These are phyloP conservation scores for Hypanus sabinus DNA, from an alignment of 2,113 vertebrate genomes.

Conservation along the genomic window DNA sequence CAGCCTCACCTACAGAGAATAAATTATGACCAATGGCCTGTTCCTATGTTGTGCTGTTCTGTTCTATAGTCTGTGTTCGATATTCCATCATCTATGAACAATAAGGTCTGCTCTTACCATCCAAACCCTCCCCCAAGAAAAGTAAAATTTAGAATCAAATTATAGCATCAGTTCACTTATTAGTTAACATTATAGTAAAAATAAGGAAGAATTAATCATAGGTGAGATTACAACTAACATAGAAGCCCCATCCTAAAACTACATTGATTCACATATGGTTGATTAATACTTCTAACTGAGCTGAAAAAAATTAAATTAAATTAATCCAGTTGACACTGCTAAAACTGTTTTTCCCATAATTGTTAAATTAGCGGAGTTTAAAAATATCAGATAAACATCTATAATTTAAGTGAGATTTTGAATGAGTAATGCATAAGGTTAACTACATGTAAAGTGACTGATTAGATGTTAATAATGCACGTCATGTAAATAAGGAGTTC, in stretches of 20 bases:
- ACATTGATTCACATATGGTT: background rate
- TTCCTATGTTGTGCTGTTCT: too few relatives aligned
- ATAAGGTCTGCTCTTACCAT: background rate
- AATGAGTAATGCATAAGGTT: constrained; percentile 8
- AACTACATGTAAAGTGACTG: background rate
- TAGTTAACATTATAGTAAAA: background rate
- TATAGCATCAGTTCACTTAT: background rate
- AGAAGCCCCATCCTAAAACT: background rate
- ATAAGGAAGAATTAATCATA: background rate
- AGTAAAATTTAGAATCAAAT: background rate
- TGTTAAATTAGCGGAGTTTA: constrained; percentile 6
- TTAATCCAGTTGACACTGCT: background rate
- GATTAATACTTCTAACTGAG: background rate
- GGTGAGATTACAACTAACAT: background rate
- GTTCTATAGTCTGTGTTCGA: too few relatives aligned
- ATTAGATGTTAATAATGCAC: constrained; percentile 18
- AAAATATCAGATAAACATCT: background rate
- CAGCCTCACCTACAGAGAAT: too few relatives aligned
- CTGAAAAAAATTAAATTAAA: constrained; percentile 6
- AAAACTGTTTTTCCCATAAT: background rate
- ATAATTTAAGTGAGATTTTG: constrained; percentile 26
- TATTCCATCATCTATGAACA: background rate
- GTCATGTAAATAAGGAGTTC: constrained; percentile 17
- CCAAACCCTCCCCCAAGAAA: background rate
- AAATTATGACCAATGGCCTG: too few relatives aligned